Base-by-base conservation (phyloP, 2,113 vertebrate genomes). In the Syngnathus scovelli region DNA sequence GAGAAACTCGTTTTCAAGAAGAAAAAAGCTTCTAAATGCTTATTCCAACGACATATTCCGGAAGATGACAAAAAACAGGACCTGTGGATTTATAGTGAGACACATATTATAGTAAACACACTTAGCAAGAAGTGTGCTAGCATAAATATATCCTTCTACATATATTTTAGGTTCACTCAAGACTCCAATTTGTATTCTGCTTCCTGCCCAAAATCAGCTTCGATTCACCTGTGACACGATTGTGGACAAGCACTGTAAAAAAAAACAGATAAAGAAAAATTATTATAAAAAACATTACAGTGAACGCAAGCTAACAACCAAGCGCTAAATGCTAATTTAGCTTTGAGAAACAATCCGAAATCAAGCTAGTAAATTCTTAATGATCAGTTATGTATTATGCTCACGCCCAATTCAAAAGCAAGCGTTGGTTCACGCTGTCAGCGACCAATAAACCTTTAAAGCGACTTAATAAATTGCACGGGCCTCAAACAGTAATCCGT, bases 1-100 rank as follows among this genome's bases (percentile, higher is more conserved):
- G 59, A 46, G 38, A 44, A 44, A 80, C 68, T 72, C 70, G 67
- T 80, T 66, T 77, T 44, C 67, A 79, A 72, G 72, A 61, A 74
- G n/a, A 82, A 78, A 33, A 33, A 33, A 33, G 27, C 27, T 33
- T 33, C 27, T 33, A 33, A 33, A 33, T 33, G 27, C 27, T 33
- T 3, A 33, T 33, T 33, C 27, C 27, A 33, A 48, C 41, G 12
- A 2, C 73, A 8, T 58, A 36, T 70, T 60, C 64, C 66, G 72
- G 46, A 66, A 73, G 74, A 27, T 27, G 39, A 16, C 16, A 33
- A 58, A 15, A 36, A 6, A 6, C 16, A 33, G 16, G 15, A 18
- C 19, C 10, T 12, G 27, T 27, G 10, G 1, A 55, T 27, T 27
- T 27, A 7, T 55, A 27, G 23, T 12, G 52, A 11, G 51, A 23